Evolutionary conservation across 2,888 invertebrate species (phyloP).

Genomic region (Nomada fucata): DNA sequence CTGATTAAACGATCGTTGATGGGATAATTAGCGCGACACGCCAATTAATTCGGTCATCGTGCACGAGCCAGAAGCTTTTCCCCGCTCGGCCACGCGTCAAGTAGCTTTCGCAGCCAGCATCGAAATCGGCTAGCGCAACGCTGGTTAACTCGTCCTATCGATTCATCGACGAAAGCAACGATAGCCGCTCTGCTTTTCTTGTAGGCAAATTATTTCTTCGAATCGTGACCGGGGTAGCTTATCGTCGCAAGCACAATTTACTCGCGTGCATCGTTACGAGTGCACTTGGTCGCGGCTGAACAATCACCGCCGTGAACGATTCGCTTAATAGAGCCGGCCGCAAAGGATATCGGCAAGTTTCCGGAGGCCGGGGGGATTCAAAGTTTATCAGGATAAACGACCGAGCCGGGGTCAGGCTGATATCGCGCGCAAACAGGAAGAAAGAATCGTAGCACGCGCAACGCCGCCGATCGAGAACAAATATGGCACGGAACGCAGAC

Average conservation of each 20-base stretch:
- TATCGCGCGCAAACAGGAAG: constrained; percentile 4
- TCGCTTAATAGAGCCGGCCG: constrained; percentile 34
- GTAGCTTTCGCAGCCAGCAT: neutral
- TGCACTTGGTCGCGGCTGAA: constrained; percentile 3
- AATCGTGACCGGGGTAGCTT: constrained; percentile 22
- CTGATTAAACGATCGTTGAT: constrained; percentile 37
- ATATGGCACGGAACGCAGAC: neutral
- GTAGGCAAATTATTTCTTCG: constrained; percentile 24
- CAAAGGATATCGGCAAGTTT: constrained; percentile 22
- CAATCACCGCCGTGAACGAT: constrained; percentile 13
- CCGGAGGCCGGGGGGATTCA: constrained; percentile 30
- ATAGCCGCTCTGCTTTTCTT: neutral
- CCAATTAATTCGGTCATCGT: constrained; percentile 56
- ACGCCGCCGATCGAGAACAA: constrained; percentile 12
- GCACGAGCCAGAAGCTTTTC: constrained; percentile 9
- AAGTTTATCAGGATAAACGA: constrained; percentile 40
- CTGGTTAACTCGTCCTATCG: constrained; percentile 54
- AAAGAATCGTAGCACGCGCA: constrained; percentile 35
- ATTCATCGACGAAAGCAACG: neutral
- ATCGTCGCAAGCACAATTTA: constrained; percentile 4
- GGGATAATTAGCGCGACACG: constrained; percentile 54
- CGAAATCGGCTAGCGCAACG: constrained; percentile 40
- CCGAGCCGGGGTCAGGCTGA: constrained; percentile 3
- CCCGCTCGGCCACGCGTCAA: constrained; percentile 6
- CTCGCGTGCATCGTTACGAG: constrained; percentile 14